Conservation (phyloP, 2,113 vertebrate species). For the Prolemur simus region DNA sequence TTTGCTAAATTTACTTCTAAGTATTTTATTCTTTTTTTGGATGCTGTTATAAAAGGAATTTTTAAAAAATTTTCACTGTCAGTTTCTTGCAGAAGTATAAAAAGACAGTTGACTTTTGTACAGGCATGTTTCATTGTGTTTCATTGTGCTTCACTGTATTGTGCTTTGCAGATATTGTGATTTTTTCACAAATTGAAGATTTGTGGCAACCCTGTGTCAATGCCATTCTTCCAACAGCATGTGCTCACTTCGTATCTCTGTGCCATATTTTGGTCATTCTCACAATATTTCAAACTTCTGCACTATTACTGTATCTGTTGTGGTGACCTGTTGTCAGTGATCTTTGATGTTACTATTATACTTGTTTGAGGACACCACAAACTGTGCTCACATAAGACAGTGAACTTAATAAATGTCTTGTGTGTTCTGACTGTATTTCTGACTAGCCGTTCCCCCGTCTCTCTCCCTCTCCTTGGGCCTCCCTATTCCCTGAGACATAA, state of each 20-base stretch:
- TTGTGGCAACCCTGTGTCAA: not conserved
- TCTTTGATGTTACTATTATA: not conserved
- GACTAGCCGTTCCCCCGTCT: not conserved
- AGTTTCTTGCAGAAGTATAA: not conserved
- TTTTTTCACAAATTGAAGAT: not conserved
- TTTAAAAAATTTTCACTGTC: conserved; percentile 16
- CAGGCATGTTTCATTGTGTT: not conserved
- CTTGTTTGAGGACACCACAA: not conserved
- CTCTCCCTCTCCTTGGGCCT: not conserved
- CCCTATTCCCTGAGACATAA: not conserved
- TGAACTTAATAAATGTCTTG: not conserved
- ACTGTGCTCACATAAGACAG: not conserved
- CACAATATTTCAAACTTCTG: not conserved
- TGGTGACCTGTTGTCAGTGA: not conserved
- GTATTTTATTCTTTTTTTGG: not conserved
- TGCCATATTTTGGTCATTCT: not conserved
- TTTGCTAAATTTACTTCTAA: not conserved
- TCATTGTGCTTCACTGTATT: not conserved
- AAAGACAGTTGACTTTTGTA: not conserved
- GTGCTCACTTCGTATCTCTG: not conserved
- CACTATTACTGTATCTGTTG: not conserved
- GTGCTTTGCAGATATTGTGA: not conserved
- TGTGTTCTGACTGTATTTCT: not conserved
- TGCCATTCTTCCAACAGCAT: not conserved
- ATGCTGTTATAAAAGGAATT: not conserved